Conservation (phyloP, 2,888 invertebrate genomes). For the Onchidella celtica region DNA sequence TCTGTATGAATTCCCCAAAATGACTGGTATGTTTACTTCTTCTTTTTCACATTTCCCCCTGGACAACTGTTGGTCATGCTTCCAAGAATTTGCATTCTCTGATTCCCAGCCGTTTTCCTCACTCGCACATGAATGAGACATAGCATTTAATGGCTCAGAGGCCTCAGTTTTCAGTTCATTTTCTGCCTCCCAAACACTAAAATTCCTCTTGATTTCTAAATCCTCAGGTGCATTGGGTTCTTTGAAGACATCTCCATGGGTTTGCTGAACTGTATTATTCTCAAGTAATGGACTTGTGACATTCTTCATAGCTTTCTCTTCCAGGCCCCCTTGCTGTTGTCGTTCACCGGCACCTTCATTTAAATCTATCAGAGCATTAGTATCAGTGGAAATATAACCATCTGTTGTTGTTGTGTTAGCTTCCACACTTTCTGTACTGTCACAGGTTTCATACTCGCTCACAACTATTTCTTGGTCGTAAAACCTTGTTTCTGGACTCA, state of each 20-base stretch:
- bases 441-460: constrained; percentile 32
- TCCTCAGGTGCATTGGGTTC: not conserved
- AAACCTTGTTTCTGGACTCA: not conserved
- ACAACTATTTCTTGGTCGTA: constrained; percentile 34
- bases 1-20: no score
- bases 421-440: constrained; percentile 23
- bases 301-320: not conserved
- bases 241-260: no score
- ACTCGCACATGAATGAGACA: not conserved
- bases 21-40: no score
- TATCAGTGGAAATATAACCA: not conserved
- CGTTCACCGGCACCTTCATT: not conserved
- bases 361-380: not conserved
- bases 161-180: not conserved
- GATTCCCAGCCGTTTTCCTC: not conserved
- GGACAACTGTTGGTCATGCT: not conserved
- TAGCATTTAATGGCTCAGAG: not conserved
- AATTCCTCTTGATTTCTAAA: no score
- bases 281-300: no score
- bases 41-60: not conserved
- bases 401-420: not conserved
- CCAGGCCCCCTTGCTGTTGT: not conserved
- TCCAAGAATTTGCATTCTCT: not conserved
- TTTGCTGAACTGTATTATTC: not conserved
- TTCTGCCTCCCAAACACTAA: no score